A percentile compares a stretch with the other conserved stretches of the same genome.
Evolutionary conservation across 2,113 vertebrate genomes (phyloP).

Genomic region (Silurus asotus): DNA sequence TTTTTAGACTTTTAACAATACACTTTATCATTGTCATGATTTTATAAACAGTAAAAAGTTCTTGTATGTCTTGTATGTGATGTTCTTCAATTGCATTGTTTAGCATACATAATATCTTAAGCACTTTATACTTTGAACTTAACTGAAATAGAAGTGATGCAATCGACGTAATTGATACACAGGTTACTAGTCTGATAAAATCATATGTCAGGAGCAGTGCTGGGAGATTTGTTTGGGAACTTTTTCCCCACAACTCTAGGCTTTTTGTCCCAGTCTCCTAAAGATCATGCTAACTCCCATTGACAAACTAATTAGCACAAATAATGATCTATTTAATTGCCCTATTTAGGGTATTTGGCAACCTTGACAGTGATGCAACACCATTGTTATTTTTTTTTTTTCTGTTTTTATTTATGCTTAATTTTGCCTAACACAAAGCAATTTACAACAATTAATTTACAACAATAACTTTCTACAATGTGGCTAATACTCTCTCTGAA

Average conservation of each 20-base stretch:
- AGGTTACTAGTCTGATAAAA: not conserved
- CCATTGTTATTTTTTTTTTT: not conserved
- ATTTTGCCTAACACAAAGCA: not conserved
- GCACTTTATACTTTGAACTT: constrained; percentile 1
- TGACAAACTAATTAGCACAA: not conserved
- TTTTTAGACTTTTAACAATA: not conserved
- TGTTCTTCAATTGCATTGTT: not conserved
- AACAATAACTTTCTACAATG: not conserved
- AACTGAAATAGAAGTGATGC: not conserved
- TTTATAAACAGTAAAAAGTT: not conserved
- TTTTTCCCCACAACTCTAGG: not conserved
- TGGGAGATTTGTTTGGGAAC: not conserved
- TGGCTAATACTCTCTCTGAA: not conserved
- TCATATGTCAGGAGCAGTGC: not conserved
- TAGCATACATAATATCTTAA: not conserved
- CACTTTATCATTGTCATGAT: not conserved
- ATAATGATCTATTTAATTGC: too few species aligned
- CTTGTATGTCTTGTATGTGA: too few species aligned
- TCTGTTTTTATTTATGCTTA: not conserved
- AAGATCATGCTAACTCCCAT: not conserved
- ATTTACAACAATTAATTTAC: not conserved
- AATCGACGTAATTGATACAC: not conserved
- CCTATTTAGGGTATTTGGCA: not conserved
- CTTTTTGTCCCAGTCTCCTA: not conserved
- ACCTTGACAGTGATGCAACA: not conserved